Base-by-base conservation (phyloP, 2,797 vertebrate genomes). In the Morus bassanus region DNA sequence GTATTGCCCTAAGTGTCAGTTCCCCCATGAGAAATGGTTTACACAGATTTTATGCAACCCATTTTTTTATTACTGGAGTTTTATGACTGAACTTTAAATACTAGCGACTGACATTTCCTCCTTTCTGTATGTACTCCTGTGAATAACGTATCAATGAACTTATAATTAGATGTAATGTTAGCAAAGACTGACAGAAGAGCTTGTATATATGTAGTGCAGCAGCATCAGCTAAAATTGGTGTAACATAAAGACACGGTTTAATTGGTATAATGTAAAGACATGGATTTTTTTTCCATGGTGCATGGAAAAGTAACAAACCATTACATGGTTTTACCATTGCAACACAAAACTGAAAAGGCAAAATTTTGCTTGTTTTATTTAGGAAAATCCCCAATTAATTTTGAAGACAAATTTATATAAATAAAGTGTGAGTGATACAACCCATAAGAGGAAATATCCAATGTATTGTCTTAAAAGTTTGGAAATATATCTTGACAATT, bases 61-160 rank as follows among this genome's bases (percentile, higher is more conserved):
- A 4, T 45, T 93, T 95, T 94, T 94, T 94, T 91, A 91, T 89
- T 69, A 84, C 87, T 76, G 65, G 37, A 80, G 54, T 88, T 96
- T 95, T 93, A 93, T 81, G 92, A 88, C 41, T 89, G 94, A 95
- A 96, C 95, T 96, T 97, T 93, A 96, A 95, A 95, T 95, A 96
- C 89, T 94, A 93, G 78, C 16, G 1, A 85, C 85, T 96, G 93
- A 93, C 89, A 96, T 97, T 95, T 96, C 85, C 59, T 86, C 69
- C 70, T 96, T 61, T 89, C 82, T 96, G 76, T 91, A 73, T 68
- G 60, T 90, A 81, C 89, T 89, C 35, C 14, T 60, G 86, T 92
- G 93, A 90, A 82, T 85, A 96, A 93, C 16, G 1, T 86, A 89
- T 79, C 94, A 90, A 92, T 86, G 89, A 94, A 77, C 82, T 70